Evolutionary conservation across 2,888 invertebrate genomes (phyloP), one percentile per base, ranked within the genome.

Genomic region (Stegophylla sp.): DNA sequence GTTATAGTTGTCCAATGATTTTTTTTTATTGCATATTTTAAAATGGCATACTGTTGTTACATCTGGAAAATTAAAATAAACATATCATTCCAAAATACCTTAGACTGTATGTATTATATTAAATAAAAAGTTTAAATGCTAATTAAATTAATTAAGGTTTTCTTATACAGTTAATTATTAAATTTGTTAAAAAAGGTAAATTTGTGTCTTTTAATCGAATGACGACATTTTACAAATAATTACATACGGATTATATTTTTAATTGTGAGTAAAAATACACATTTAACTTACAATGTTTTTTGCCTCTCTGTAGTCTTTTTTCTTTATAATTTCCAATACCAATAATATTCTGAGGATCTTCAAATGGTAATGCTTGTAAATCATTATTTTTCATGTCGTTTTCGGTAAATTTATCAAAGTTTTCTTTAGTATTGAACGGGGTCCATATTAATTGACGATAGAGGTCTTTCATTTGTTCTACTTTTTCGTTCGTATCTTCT

Each of bases 1-100:
- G 10, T 63, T 20, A 48, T 56, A 71, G 41, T 53, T 9, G 3
- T 63, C 48, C 15, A 51, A 28, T 2, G 63, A 74, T 63, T 9
- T 63, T 20, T 77, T 76, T 66, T 23, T 67, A 28, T 76, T 76
- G 56, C 77, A 77, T 61, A 79, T 71, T 45, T 79, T 79, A n/a
- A 71, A 79, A 48, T 23, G 23, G 13, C 79, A 79, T 34, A 71
- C 28, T 43, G 48, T 51, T 64, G 53, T 51, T 15, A 67, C 48
- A 28, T 67, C 67, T 67, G 28, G 17, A 28, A 61, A 61, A 61
- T 61, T 1, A 0, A 28, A 34, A 26, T 26, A 26, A 28, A n/a
- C 15, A 5, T 56, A 56, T 23, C 20, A 20, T 23, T 5, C 7
- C 4, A 7, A 34, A 7, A 34, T 34, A 34, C 3, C 34, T 34